phyloP scores from a whole-genome alignment of 2,888 invertebrate genomes.

The Drosophila neoperkinsi region DNA sequence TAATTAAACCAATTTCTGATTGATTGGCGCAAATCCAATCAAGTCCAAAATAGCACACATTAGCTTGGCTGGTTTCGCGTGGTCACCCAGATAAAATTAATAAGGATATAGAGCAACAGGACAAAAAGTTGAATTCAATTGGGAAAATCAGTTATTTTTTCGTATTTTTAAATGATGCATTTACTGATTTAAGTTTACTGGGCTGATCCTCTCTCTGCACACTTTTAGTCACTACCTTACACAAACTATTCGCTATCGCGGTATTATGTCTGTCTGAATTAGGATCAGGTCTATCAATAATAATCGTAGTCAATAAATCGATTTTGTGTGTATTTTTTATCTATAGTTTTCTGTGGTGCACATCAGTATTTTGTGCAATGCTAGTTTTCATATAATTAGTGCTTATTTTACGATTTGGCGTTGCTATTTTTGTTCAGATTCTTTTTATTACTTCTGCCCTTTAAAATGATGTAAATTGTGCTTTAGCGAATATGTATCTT shows the following conservation, averaged over 20 bases:
- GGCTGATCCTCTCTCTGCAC: no score
- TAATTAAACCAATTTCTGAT: not conserved
- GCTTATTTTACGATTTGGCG: no score
- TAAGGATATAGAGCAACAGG: not conserved
- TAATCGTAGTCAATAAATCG: not conserved
- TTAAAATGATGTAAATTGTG: no score
- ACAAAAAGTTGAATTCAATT: not conserved
- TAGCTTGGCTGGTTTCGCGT: not conserved
- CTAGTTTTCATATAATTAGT: not conserved
- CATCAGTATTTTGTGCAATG: not conserved
- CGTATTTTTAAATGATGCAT: not conserved
- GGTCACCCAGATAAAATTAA: not conserved
- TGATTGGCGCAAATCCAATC: not conserved
- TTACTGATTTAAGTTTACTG: not conserved
- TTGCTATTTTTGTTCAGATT: no score
- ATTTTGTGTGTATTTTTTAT: not conserved
- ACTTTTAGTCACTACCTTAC: no score
- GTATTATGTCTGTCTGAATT: not conserved
- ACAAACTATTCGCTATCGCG: no score
- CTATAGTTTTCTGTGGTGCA: not conserved
- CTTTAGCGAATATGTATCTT: not conserved
- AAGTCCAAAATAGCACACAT: not conserved
- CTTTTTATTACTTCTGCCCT: no score
- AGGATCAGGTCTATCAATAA: not conserved
- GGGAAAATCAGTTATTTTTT: not conserved